Percentiles rank a stretch among this genome's conserved stretches.
Evolutionary conservation across 2,113 vertebrate genomes (phyloP).

Genomic region (zebrafish (Danio rerio)): GRCz12tu NC_133186.1:4862001-4862500

Average conservation of each 20-base stretch:
- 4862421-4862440: too few species aligned
- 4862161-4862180: conserved; percentile 79
- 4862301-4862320: conserved; percentile 89
- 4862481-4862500: too few species aligned
- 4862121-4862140: conserved; percentile 84
- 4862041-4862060: conserved; percentile 24
- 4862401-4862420: conserved; percentile 19
- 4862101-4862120: conserved; percentile 79
- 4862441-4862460: too few species aligned
- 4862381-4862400: conserved; percentile 64
- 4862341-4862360: conserved; percentile 68
- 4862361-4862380: conserved; percentile 85
- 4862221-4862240: conserved; percentile 93
- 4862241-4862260: conserved; percentile 86
- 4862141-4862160: conserved; percentile 77
- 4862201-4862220: conserved; percentile 86
- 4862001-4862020: neutral
- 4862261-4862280: conserved; percentile 87
- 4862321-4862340: conserved; percentile 84
- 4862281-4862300: conserved; percentile 89
- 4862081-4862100: conserved; percentile 59
- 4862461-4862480: too few species aligned
- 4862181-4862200: conserved; percentile 88
- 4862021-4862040: neutral
- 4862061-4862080: conserved; percentile 44